These are phyloP conservation scores for Corydoras sp. DNA, from an alignment of 2,113 vertebrate species.

Conservation along the genomic window DNA sequence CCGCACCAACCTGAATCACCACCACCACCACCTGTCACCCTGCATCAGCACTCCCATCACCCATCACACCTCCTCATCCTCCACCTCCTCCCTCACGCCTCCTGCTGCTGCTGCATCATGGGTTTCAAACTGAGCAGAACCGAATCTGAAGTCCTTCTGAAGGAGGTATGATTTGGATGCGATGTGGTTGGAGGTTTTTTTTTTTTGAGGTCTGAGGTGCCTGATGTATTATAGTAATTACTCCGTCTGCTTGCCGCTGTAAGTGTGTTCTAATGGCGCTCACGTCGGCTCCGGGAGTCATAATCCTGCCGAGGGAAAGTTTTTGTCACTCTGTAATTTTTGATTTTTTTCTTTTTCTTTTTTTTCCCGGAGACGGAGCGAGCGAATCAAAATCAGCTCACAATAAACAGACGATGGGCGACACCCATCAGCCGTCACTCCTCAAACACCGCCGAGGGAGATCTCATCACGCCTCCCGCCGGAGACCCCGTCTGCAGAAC, in stretches of 20 bases:
- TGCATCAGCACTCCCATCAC: too few species aligned
- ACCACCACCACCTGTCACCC: too few species aligned
- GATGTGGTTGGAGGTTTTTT: background rate
- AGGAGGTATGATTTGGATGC: too few species aligned
- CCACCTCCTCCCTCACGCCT: too few species aligned
- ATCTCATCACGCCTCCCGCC: background rate
- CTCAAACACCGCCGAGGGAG: background rate
- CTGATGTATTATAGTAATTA: background rate
- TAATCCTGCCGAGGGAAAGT: background rate
- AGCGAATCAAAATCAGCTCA: background rate
- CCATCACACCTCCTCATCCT: too few species aligned
- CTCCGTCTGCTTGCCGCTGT: background rate
- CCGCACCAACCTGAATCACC: too few species aligned
- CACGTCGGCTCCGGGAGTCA: background rate
- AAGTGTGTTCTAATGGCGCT: background rate
- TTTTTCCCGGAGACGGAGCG: background rate
- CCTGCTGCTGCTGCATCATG: too few species aligned
- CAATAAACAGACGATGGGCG: background rate
- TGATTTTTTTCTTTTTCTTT: too few species aligned
- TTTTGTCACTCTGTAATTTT: background rate
- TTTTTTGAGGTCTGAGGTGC: background rate
- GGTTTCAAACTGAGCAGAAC: too few species aligned
- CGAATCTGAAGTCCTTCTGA: too few species aligned
- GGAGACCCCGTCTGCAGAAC: background rate
- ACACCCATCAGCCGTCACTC: background rate